phyloP scores from a whole-genome alignment of 2,797 vertebrate species.

The Thunnus albacares region DNA sequence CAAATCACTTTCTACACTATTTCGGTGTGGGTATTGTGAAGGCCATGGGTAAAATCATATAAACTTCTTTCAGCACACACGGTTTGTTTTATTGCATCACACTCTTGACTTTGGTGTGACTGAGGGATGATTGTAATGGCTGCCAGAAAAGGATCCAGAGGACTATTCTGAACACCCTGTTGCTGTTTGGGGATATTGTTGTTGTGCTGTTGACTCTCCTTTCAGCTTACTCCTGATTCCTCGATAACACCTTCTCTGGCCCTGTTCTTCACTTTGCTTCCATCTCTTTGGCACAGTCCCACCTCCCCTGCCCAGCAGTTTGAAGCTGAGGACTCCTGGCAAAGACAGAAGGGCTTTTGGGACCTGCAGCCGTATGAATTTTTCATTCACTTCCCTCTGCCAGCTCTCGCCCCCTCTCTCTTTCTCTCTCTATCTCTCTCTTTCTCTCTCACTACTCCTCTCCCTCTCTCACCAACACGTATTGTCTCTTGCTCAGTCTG shows the following conservation, averaged over 20 bases:
- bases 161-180: slow-evolving; percentile 48
- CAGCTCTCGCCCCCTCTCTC: slow-evolving; percentile 51
- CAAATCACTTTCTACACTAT: slow-evolving; percentile 36
- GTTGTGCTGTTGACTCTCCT: slow-evolving; percentile 56
- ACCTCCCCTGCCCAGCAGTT: slow-evolving; percentile 72
- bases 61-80: neutral
- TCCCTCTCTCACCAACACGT: slow-evolving; percentile 54
- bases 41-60: neutral
- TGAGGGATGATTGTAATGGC: neutral
- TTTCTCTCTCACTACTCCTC: slow-evolving; percentile 33
- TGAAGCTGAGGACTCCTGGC: slow-evolving; percentile 79
- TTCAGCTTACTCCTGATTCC: slow-evolving; percentile 63
- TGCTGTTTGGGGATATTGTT: slow-evolving; percentile 57
- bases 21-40: slow-evolving; percentile 7
- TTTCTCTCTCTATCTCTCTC: slow-evolving; percentile 5
- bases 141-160: slow-evolving; percentile 9
- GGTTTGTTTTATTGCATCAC: slow-evolving; percentile 16
- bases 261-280: slow-evolving; percentile 31
- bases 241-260: slow-evolving; percentile 62
- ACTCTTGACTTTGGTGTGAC: neutral
- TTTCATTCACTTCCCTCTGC: slow-evolving; percentile 81
- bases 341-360: slow-evolving; percentile 83
- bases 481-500: slow-evolving; percentile 69
- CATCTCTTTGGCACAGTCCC: slow-evolving; percentile 70
- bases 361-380: slow-evolving; percentile 82